A percentile compares a stretch with the other conserved stretches of the same genome.
phyloP scores from a whole-genome alignment of 1,140 invertebrate genomes.

The Drosophila nikananu region DNA sequence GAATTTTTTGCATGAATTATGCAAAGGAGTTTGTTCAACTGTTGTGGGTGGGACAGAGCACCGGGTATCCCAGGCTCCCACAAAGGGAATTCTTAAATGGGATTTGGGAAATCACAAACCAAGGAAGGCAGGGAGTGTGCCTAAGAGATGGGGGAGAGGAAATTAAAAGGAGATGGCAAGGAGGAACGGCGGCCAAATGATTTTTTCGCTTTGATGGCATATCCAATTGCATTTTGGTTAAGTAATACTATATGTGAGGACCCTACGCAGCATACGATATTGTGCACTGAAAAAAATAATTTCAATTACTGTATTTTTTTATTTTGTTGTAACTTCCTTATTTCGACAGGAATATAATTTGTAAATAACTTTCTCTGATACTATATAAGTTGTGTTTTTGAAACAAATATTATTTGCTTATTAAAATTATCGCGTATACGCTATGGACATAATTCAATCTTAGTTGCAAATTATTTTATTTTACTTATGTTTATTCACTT shows the following conservation, averaged over 20 bases:
- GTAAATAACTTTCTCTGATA: not conserved
- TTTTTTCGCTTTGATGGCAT: slow-evolving; percentile 63
- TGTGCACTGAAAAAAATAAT: not conserved
- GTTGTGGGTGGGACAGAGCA: slow-evolving; percentile 54
- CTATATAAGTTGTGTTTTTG: not conserved
- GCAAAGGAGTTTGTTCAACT: slow-evolving; percentile 72
- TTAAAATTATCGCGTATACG: no score
- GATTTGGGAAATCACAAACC: slow-evolving; percentile 77
- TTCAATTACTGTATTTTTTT: not conserved
- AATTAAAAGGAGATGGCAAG: slow-evolving; percentile 40
- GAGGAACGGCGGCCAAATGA: slow-evolving; percentile 27
- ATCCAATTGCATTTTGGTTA: slow-evolving; percentile 67
- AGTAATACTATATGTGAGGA: slow-evolving; percentile 59
- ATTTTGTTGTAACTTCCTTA: no score
- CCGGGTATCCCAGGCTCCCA: slow-evolving; percentile 46
- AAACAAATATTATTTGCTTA: no score
- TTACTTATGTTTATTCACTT: no score
- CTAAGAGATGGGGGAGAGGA: slow-evolving; percentile 20
- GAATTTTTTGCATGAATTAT: slow-evolving; percentile 75
- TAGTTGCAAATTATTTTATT: no score
- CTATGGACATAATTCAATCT: no score
- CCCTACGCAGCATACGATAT: slow-evolving; percentile 5
- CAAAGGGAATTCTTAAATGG: slow-evolving; percentile 80
- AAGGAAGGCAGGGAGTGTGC: slow-evolving; percentile 1
- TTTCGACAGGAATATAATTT: no score